A percentile compares a stretch with the other conserved stretches of the same genome.
Conservation (phyloP, 2,113 vertebrate genomes). For the Anarrhichthys ocellatus region DNA sequence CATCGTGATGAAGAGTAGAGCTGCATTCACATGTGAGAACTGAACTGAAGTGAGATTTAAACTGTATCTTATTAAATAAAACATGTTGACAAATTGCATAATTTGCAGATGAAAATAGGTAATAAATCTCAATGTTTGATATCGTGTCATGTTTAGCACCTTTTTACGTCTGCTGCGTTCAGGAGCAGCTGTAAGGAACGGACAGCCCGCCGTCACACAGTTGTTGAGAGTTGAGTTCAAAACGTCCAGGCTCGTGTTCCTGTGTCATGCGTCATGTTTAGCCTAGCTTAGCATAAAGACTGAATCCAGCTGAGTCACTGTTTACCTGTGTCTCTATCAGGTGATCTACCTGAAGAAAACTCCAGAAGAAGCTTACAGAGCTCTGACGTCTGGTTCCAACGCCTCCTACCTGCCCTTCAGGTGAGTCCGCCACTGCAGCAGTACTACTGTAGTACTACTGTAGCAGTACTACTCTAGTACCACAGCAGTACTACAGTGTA, state of each 20-base stretch:
- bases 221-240: no score
- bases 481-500: no score
- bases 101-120: no score
- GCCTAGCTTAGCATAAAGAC: neutral
- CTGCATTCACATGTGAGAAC: no score
- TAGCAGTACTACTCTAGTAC: neutral
- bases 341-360: conserved; percentile 97
- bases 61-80: no score
- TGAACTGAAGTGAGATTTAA: no score
- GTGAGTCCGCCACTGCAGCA: conserved; percentile 73
- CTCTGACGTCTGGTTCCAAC: conserved; percentile 90
- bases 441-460: neutral
- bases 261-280: neutral
- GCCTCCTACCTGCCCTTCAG: conserved; percentile 97
- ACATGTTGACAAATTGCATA: no score
- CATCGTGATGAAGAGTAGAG: no score
- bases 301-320: neutral
- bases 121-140: no score
- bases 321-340: conserved; percentile 71
- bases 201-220: no score
- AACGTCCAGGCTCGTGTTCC: neutral
- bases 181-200: no score
- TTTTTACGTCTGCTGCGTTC: neutral
- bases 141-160: no score
- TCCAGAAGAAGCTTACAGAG: conserved; percentile 93